Evolutionary conservation across 2,113 vertebrate genomes (phyloP).

Genomic region (Orcinus orca): DNA sequence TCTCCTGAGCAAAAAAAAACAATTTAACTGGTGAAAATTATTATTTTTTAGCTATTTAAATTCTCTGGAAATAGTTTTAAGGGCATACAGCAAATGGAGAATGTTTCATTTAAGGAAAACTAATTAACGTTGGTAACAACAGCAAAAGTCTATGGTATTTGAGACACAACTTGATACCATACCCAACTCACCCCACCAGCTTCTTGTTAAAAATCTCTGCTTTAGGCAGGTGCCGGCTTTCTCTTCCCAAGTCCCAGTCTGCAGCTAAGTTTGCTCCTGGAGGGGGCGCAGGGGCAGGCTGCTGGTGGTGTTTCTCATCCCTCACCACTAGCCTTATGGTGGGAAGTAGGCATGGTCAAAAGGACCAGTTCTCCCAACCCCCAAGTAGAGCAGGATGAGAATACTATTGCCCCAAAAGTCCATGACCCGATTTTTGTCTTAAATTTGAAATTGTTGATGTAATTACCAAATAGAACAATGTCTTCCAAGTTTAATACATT

Average conservation of each 20-base stretch:
- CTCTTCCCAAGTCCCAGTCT: not conserved
- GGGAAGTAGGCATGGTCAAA: not conserved
- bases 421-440: not conserved
- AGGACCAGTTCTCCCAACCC: not conserved
- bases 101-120: not conserved
- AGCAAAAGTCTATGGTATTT: not conserved
- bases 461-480: not conserved
- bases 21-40: not conserved
- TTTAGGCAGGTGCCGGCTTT: not conserved
- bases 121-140: not conserved
- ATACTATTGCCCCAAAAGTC: not conserved
- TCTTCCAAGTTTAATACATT: not conserved
- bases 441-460: not conserved
- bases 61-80: not conserved
- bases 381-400: not conserved
- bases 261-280: not conserved
- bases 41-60: not conserved
- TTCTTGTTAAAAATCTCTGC: not conserved
- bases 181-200: rapidly evolving
- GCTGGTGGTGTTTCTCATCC: not conserved
- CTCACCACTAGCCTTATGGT: not conserved
- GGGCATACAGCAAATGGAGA: not conserved
- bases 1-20: not conserved
- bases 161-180: not conserved
- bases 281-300: rapidly evolving